Conservation (phyloP, 2,797 vertebrate genomes). For the Rhynchotus rufescens region DNA sequence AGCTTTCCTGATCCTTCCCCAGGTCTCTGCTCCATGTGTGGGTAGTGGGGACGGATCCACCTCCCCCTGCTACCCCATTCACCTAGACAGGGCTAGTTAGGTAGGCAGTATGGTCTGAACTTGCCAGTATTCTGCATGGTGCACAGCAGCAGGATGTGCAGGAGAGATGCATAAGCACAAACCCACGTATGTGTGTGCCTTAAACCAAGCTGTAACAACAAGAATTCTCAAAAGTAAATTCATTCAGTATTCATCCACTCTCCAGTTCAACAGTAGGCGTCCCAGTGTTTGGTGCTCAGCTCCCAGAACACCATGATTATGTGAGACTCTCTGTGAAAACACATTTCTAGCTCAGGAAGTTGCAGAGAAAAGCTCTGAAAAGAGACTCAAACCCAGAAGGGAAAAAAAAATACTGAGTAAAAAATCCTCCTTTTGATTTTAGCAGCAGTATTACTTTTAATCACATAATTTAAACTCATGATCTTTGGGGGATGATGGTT, state of each 20-base stretch:
- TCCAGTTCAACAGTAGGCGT: neutral
- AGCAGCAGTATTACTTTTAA: neutral
- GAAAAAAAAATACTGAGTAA: neutral
- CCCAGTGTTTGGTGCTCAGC: neutral
- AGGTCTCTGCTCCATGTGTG: neutral
- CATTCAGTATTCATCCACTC: neutral
- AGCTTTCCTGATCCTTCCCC: neutral
- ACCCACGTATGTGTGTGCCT: neutral
- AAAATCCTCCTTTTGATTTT: neutral
- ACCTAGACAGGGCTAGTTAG: neutral
- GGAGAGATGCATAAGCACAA: neutral
- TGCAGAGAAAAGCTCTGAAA: neutral
- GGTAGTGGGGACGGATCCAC: neutral
- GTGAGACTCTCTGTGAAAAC: neutral
- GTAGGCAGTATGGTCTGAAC: neutral
- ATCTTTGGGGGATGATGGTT: neutral
- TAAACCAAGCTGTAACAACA: slow-evolving; percentile 16
- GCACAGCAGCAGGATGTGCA: neutral
- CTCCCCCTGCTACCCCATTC: neutral
- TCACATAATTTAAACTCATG: neutral
- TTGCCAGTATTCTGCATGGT: neutral
- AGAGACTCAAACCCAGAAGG: neutral
- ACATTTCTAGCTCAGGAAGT: neutral
- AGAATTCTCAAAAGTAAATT: neutral
- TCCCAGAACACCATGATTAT: neutral